Conservation (phyloP, 2,888 invertebrate species). For the Colletes collaris region DNA sequence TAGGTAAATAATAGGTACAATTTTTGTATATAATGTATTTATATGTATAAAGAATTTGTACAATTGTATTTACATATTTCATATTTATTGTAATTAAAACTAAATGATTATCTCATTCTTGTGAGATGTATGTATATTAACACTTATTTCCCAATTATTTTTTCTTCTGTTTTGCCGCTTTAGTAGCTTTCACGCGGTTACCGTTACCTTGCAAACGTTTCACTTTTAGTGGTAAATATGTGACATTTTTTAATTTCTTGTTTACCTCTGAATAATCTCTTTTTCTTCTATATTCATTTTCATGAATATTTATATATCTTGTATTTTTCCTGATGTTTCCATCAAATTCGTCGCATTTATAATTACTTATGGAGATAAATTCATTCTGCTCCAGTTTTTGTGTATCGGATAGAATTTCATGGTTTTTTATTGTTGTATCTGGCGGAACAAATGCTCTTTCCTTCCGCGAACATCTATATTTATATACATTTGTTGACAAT, state of each 20-base stretch:
- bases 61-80: conserved; percentile 44
- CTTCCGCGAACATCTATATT: conserved; percentile 73
- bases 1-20: neutral
- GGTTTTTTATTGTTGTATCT: conserved; percentile 23
- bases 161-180: conserved; percentile 65
- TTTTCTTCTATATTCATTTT: neutral
- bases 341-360: conserved; percentile 42
- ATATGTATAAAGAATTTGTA: conserved; percentile 45
- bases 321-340: conserved; percentile 11
- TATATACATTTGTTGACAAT: conserved; percentile 73
- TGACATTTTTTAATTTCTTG: neutral
- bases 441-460: conserved; percentile 78
- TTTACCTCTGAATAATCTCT: neutral
- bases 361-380: conserved; percentile 72
- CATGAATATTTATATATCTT: conserved; percentile 39
- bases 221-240: conserved; percentile 78
- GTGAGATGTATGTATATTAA: conserved; percentile 9
- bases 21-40: conserved; percentile 60
- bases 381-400: conserved; percentile 50
- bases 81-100: conserved; percentile 42
- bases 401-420: neutral
- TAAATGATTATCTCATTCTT: conserved; percentile 30
- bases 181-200: conserved; percentile 77
- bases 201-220: conserved; percentile 76
- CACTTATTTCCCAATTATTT: conserved; percentile 19